Conservation (phyloP, 1,140 invertebrate genomes). For the Diprion similis region DNA sequence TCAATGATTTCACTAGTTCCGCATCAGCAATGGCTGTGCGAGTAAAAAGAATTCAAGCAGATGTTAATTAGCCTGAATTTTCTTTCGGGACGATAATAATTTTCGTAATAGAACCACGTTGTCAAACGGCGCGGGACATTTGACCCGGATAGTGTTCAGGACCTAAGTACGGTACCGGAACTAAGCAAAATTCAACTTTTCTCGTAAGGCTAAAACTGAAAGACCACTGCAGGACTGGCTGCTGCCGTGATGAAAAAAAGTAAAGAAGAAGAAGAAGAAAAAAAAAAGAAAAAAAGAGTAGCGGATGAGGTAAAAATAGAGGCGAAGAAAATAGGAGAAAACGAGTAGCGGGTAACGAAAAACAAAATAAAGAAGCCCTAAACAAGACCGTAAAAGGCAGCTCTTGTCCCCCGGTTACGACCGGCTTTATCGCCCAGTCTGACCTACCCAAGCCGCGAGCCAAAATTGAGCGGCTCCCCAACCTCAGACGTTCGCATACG, state of each 20-base stretch:
- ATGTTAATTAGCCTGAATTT: background rate
- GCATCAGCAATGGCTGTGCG: background rate
- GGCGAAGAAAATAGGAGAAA: background rate
- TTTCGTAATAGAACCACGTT: background rate
- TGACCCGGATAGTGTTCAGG: background rate
- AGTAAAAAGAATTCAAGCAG: background rate
- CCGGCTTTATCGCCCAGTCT: background rate
- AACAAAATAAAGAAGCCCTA: slow-evolving; percentile 1
- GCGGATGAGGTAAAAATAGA: background rate
- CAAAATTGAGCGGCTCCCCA: background rate
- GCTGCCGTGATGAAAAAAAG: too few species aligned
- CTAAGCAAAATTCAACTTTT: too few species aligned
- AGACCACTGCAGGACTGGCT: too few species aligned
- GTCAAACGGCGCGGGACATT: background rate
- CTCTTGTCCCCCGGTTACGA: slow-evolving; percentile 5
- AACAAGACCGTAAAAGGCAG: slow-evolving; percentile 2
- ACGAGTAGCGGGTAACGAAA: background rate
- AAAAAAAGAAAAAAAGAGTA: background rate
- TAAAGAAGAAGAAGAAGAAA: too few species aligned
- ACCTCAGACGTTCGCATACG: background rate
- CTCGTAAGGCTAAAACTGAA: too few species aligned
- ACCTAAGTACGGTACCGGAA: background rate
- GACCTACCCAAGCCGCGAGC: background rate
- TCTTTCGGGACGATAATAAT: background rate
- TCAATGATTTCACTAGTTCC: too few species aligned